Evolutionary conservation across 1,140 invertebrate species (phyloP).

Genomic region (Pogonognathellus flavescens): DNA sequence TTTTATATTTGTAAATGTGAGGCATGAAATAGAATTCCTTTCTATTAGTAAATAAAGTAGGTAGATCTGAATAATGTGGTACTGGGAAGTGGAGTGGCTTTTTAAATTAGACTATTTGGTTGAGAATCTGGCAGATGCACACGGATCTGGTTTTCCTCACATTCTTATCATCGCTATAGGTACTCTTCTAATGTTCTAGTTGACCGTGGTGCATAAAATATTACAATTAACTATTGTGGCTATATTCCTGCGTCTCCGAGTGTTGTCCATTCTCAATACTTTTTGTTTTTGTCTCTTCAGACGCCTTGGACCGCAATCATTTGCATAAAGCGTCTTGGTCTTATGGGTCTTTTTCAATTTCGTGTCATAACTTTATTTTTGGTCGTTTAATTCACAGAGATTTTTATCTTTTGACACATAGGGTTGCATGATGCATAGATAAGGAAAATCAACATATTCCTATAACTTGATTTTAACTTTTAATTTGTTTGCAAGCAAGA

Average conservation of each 20-base stretch:
- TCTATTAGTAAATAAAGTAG: background rate
- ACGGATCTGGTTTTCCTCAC: conserved; percentile 25
- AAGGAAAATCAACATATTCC: too few species aligned
- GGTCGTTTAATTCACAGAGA: background rate
- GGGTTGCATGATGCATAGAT: background rate
- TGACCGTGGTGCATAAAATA: conserved; percentile 44
- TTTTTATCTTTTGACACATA: background rate
- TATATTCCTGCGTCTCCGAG: too few species aligned
- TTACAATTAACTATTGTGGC: background rate
- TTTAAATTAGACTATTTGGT: background rate
- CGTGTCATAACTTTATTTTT: conserved; percentile 5
- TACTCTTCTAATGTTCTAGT: conserved; percentile 34
- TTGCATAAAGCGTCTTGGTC: background rate
- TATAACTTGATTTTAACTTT: too few species aligned
- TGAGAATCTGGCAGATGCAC: background rate
- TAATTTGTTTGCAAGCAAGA: too few species aligned
- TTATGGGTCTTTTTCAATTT: background rate
- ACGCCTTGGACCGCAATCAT: background rate
- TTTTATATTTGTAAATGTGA: too few species aligned
- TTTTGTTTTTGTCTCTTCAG: background rate
- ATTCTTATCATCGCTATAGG: background rate
- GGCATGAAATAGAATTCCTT: too few species aligned
- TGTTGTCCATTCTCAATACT: conserved; percentile 9
- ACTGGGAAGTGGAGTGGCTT: background rate
- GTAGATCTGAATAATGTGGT: background rate